Base-by-base conservation (phyloP, 2,113 vertebrate species). In the Hippocampus barbouri region DNA sequence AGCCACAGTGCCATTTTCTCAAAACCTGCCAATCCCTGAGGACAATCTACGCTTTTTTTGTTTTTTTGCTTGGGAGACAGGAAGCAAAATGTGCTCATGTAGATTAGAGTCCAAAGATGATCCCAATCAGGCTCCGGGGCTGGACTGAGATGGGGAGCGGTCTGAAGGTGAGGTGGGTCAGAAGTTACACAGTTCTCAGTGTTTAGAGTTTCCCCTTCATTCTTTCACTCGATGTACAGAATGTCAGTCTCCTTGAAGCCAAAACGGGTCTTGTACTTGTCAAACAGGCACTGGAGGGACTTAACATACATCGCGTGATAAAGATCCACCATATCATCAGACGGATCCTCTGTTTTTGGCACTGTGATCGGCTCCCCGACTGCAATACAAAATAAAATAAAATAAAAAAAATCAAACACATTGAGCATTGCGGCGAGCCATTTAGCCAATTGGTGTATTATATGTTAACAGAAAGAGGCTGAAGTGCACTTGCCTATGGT, bases 321-420 rank as follows among this genome's bases (percentile, higher is more conserved):
- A 60, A 94, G 85, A 68, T 97, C 93, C 68, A 99, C 91, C 51
- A 94, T 92, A n/a, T 92, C 93, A 56, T 92, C 92, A 65, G 89
- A 91, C 0, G 97, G 96, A 0, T 94, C 89, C 56, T 94, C 94
- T 0, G 94, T 91, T 88, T 94, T 96, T 62, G 97, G 97, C 68
- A 98, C 87, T 0, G 95, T 97, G 89, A 99, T 96, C 40, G 97
- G 97, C 71, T 98, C 97, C 1, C 97, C 97, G 74, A 99, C 97
- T 99, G 77, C 40, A 75, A 63, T 1, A 43, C 25, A n/a, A 27
- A 45, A 45, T 4, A 2, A 2, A 14, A 45, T 14, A 12, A 45
- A 45, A 2, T 2, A 45, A 45, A 45, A 2, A 14, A 54, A 54
- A n/a, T 0, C 0, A 57, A 25, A 25, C 3, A 1, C 25, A 25